Conservation (phyloP, 2,113 vertebrate species). For the Nycticryphes semicollaris region DNA sequence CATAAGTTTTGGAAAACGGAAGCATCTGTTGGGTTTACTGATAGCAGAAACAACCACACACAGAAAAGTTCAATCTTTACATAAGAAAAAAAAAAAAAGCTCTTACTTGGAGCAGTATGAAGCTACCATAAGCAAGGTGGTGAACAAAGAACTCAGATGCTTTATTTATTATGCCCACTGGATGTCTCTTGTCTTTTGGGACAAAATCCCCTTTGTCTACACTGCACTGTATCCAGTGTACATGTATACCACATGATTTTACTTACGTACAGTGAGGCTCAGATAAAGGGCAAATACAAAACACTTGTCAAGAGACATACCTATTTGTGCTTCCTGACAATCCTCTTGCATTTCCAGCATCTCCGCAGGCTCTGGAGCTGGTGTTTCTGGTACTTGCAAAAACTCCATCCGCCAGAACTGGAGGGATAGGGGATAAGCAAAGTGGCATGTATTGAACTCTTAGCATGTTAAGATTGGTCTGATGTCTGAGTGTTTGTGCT, state of each 20-base stretch:
- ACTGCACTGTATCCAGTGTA: background rate
- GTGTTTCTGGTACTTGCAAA: constrained; percentile 97
- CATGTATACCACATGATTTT: background rate
- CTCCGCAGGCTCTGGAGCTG: constrained; percentile 89
- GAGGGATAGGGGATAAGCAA: background rate
- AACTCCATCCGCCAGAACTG: constrained; percentile 99
- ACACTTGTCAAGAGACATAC: constrained; percentile 66
- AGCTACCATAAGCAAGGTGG: background rate
- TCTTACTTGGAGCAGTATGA: background rate
- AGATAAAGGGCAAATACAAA: background rate
- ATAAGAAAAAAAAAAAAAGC: background rate
- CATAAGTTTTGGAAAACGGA: background rate
- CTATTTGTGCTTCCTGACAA: constrained; percentile 89
- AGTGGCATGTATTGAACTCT: background rate
- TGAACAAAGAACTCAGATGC: background rate
- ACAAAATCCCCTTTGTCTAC: background rate
- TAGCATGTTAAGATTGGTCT: background rate
- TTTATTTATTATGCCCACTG: background rate
- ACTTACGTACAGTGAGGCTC: fast-evolving
- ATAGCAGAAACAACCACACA: background rate
- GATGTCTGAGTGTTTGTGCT: background rate
- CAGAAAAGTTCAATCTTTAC: background rate
- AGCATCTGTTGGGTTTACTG: fast-evolving
- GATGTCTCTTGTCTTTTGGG: background rate
- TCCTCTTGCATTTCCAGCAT: constrained; percentile 88